A percentile compares a stretch with the other conserved stretches of the same genome.
Conservation (phyloP, 2,113 vertebrate species). For the Hippotragus niger region DNA sequence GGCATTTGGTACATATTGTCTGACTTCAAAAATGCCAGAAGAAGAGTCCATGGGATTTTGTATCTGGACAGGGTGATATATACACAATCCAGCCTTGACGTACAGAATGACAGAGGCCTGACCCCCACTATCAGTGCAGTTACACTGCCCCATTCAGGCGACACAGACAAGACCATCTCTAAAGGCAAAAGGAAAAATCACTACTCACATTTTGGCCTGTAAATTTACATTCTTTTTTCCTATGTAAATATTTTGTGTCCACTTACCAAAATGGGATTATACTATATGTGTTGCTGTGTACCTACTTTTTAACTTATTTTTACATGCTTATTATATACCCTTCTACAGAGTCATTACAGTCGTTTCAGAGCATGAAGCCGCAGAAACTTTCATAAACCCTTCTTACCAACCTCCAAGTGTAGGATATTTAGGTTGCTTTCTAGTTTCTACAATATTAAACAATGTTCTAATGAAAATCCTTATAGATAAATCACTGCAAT, state of each 20-base stretch:
- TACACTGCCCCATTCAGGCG: not conserved
- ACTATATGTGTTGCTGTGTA: not conserved
- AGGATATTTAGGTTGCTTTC: not conserved
- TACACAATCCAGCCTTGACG: not conserved
- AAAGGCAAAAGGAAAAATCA: not conserved
- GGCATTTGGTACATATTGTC: not conserved
- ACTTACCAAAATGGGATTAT: not conserved
- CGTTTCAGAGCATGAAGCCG: not conserved
- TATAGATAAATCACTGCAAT: not conserved
- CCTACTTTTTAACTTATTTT: not conserved
- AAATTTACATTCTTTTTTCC: not conserved
- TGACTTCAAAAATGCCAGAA: not conserved
- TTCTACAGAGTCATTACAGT: not conserved
- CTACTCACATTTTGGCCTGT: not conserved
- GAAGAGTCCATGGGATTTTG: not conserved
- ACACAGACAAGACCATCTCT: not conserved
- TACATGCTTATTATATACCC: not conserved
- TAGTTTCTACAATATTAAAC: not conserved
- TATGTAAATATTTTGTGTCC: not conserved
- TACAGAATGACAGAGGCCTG: not conserved
- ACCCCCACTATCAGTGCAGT: not conserved
- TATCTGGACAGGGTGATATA: not conserved
- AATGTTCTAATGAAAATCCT: not conserved
- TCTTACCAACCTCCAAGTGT: not conserved
- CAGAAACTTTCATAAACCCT: not conserved